A percentile compares a stretch with the other conserved stretches of the same genome.
Evolutionary conservation across 2,888 invertebrate species (phyloP).

Genomic region (Cephalotes varians): DNA sequence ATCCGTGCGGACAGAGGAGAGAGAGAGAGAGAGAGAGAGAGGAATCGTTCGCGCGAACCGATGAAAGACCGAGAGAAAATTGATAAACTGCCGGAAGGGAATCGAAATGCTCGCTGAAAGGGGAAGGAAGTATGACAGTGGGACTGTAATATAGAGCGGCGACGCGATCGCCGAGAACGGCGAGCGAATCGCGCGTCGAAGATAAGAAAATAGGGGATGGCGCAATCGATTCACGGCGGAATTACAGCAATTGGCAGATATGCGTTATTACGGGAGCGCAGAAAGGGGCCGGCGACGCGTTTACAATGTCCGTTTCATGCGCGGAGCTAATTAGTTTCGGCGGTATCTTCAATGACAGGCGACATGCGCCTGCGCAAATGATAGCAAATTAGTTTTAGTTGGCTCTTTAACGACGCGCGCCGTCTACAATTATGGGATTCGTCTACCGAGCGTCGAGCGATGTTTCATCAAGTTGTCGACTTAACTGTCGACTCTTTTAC

Average conservation of each 20-base stretch:
- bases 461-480: background rate
- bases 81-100: slow-evolving; percentile 52
- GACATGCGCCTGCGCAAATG: slow-evolving; percentile 31
- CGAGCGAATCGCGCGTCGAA: slow-evolving; percentile 21
- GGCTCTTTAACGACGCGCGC: slow-evolving; percentile 45
- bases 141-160: slow-evolving; percentile 23
- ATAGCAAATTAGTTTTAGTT: slow-evolving; percentile 52
- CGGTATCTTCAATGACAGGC: slow-evolving; percentile 51
- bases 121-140: slow-evolving; percentile 23
- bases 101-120: slow-evolving; percentile 26
- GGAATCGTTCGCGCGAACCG: background rate
- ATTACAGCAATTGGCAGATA: slow-evolving; percentile 51
- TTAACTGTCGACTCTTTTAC: background rate
- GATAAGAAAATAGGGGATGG: slow-evolving; percentile 45
- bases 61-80: slow-evolving; percentile 47
- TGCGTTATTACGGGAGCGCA: slow-evolving; percentile 29
- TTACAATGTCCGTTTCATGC: slow-evolving; percentile 47
- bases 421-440: slow-evolving; percentile 14
- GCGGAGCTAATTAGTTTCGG: slow-evolving; percentile 52
- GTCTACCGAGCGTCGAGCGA: background rate
- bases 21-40: background rate
- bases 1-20: background rate
- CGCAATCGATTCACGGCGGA: slow-evolving; percentile 38
- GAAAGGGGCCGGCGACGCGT: slow-evolving; percentile 1
- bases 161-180: slow-evolving; percentile 22